phyloP scores from a whole-genome alignment of 2,797 vertebrate species.

The Phoeniculus purpureus region DNA sequence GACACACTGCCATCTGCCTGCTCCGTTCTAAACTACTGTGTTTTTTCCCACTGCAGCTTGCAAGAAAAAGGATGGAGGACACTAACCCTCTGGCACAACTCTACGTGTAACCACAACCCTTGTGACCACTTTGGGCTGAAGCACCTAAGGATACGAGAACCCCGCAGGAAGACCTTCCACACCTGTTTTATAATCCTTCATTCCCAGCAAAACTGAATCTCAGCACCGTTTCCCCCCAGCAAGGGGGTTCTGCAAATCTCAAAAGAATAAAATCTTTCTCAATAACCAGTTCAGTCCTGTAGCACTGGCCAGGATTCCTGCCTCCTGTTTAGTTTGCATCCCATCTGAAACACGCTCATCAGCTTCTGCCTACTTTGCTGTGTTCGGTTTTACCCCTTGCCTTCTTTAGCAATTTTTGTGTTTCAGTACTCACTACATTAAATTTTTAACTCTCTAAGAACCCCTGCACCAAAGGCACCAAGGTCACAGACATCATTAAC shows the following conservation, averaged over 20 bases:
- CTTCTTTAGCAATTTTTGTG: not conserved
- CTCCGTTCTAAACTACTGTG: not conserved
- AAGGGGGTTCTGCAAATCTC: not conserved
- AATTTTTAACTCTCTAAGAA: not conserved
- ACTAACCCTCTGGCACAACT: not conserved
- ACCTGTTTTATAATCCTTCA: not conserved
- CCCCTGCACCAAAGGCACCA: not conserved
- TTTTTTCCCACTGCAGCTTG: not conserved
- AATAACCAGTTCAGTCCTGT: not conserved
- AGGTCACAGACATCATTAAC: not conserved
- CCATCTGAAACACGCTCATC: not conserved
- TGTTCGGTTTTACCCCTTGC: not conserved
- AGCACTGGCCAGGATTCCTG: not conserved
- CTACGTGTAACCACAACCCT: rapidly evolving
- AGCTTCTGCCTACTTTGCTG: not conserved
- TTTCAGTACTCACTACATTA: not conserved
- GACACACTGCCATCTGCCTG: conserved; percentile 63
- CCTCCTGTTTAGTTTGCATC: not conserved
- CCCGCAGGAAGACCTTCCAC: not conserved
- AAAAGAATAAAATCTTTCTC: not conserved
- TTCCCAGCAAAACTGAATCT: not conserved
- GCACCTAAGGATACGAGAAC: not conserved
- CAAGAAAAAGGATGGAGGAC: not conserved
- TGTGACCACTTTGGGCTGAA: not conserved
- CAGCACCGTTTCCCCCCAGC: not conserved